Conservation (phyloP, 2,797 vertebrate species). For the Oreochromis grahami region DNA sequence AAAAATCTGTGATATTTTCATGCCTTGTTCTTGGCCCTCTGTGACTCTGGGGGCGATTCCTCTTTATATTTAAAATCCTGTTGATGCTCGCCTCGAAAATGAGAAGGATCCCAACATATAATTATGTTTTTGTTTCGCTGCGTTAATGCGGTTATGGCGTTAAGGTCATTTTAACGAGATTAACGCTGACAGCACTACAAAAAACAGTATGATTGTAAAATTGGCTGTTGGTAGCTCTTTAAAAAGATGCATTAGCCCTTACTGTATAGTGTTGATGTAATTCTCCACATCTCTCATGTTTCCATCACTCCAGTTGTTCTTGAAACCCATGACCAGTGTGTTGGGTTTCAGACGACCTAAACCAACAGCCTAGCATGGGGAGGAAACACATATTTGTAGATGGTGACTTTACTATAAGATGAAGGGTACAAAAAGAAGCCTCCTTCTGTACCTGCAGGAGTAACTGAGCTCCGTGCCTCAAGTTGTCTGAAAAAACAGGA, state of each 20-base stretch:
- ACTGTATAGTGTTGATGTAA: slow-evolving; percentile 96
- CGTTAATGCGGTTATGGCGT: neutral
- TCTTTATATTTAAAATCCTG: neutral
- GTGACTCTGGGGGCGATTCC: neutral
- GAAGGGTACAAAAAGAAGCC: rapidly evolving
- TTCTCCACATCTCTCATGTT: slow-evolving; percentile 93
- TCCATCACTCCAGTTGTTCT: slow-evolving; percentile 90
- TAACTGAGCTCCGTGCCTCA: slow-evolving; percentile 89
- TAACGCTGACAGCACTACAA: rapidly evolving
- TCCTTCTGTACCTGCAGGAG: slow-evolving; percentile 85
- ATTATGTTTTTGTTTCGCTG: neutral
- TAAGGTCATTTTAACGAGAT: neutral
- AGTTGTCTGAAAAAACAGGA: slow-evolving; percentile 89
- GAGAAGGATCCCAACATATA: neutral
- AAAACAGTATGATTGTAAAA: neutral
- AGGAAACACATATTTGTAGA: rapidly evolving
- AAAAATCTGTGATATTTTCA: neutral
- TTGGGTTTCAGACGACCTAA: slow-evolving; percentile 94
- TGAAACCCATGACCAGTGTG: slow-evolving; percentile 93
- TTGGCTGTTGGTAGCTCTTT: neutral
- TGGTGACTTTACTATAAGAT: neutral
- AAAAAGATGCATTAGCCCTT: slow-evolving; percentile 54
- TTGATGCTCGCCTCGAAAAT: neutral
- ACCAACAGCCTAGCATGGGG: slow-evolving; percentile 82
- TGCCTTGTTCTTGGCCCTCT: neutral